Evolutionary conservation across 2,888 invertebrate genomes (phyloP), one percentile per base, ranked within the genome.

Genomic region (Morinoia aosen): DNA sequence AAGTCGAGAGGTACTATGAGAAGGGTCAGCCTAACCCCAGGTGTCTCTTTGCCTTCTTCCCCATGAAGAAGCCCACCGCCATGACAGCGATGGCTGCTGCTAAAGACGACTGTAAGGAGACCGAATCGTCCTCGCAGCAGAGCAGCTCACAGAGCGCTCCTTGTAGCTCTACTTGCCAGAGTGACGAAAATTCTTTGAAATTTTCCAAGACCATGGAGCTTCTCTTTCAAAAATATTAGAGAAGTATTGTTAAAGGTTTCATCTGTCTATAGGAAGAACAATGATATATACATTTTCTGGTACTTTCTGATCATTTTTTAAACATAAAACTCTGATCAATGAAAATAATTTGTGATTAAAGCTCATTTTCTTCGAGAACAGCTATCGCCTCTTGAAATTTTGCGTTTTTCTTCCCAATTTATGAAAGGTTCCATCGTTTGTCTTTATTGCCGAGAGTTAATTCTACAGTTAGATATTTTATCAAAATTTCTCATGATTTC

Each of bases 1-100:
- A 58, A 25, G 94, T 94, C 94, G 58, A 58, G 16, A 25, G 48
- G 33, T 57, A 16, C 40, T 94, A 94, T 58, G 39, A 56, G n/a
- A n/a, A 58, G 39, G 94, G 94, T 8, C 25, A 56, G 33, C 94
- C 94, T 1, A 94, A 94, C 58, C 57, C 58, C 48, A 39, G 57
- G 94, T 48, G 48, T 16, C 39, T 94, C 10, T 94, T 94, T 56
- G 57, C 94, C 57, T 94, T 94, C 58, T 94, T 58, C 94, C 94
- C 94, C 16, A 58, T 90, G 90, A 39, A 39, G 40, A 90, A 48
- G 16, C 90, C 90, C 10, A 40, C 90, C 10, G 90, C 48, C 40
- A 39, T 90, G 90, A 40, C 76, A 7, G 76, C 76, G 76, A 76
- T 76, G 76, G 16, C 76, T 12, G 64, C 64, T 25, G 8, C 10